phyloP scores from a whole-genome alignment of 2,113 vertebrate species.

The Pangasianodon gigas region DNA sequence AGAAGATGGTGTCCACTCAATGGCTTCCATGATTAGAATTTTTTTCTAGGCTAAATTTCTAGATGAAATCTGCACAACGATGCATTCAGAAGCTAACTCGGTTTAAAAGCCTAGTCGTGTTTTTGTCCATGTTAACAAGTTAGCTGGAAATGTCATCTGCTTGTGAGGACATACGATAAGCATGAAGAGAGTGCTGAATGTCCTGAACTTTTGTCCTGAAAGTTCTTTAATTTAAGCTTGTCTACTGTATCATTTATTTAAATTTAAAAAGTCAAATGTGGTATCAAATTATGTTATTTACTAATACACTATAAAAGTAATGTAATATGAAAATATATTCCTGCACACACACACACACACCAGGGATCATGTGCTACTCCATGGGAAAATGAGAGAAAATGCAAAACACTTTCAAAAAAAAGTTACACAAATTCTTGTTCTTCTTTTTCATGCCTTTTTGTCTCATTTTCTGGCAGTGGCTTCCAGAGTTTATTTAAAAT shows the following conservation, averaged over 20 bases:
- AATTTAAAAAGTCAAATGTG: background rate
- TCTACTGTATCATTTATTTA: background rate
- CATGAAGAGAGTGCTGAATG: too few relatives aligned
- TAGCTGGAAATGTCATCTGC: background rate
- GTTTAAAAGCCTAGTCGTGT: background rate
- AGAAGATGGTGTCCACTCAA: background rate
- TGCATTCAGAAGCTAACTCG: too few relatives aligned
- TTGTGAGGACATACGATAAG: too few relatives aligned
- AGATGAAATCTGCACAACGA: background rate
- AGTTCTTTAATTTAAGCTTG: background rate
- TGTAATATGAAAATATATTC: background rate
- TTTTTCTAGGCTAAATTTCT: background rate
- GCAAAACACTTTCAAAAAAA: background rate
- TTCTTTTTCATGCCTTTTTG: conserved; percentile 9
- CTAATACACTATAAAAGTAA: background rate
- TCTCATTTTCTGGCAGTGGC: background rate
- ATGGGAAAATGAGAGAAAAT: background rate
- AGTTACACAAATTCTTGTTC: background rate
- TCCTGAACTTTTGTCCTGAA: background rate
- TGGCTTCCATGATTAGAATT: background rate
- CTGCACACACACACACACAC: background rate
- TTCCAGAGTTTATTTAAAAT: background rate
- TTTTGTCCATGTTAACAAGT: background rate
- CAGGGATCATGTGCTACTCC: background rate
- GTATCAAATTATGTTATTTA: background rate